A percentile compares a stretch with the other conserved stretches of the same genome.
Conservation (phyloP, 2,888 invertebrate genomes). For the Lithosia quadra region DNA sequence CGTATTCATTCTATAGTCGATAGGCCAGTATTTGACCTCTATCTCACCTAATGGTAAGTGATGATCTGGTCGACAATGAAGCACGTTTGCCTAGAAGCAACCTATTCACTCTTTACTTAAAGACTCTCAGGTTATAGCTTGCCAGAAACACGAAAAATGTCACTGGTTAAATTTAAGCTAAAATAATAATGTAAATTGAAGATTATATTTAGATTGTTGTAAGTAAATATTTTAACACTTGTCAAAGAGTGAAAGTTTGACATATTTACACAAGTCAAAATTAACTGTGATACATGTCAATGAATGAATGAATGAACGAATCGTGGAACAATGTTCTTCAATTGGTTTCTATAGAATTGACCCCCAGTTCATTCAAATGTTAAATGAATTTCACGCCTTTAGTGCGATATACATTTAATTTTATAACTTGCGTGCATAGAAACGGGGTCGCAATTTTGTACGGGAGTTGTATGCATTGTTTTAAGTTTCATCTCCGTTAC, state of each 20-base stretch:
- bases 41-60: too few species aligned
- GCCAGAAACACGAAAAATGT: too few species aligned
- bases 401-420: conserved; percentile 38
- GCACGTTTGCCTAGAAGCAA: too few species aligned
- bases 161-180: not conserved
- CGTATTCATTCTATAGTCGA: too few species aligned
- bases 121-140: too few species aligned
- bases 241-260: not conserved
- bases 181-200: too few species aligned
- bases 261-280: too few species aligned
- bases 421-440: conserved; percentile 36
- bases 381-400: conserved; percentile 43
- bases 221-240: not conserved
- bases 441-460: conserved; percentile 39
- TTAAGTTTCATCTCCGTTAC: conserved; percentile 33
- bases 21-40: too few species aligned
- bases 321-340: not conserved
- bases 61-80: too few species aligned
- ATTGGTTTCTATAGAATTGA: conserved; percentile 18
- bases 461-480: conserved; percentile 38
- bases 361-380: conserved; percentile 29
- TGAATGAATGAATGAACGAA: not conserved
- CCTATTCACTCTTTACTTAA: too few species aligned
- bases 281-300: not conserved
- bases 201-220: not conserved